These are phyloP conservation scores for Xestia rhomboidea DNA, from an alignment of 2,888 invertebrate genomes.

Conservation along the genomic window DNA sequence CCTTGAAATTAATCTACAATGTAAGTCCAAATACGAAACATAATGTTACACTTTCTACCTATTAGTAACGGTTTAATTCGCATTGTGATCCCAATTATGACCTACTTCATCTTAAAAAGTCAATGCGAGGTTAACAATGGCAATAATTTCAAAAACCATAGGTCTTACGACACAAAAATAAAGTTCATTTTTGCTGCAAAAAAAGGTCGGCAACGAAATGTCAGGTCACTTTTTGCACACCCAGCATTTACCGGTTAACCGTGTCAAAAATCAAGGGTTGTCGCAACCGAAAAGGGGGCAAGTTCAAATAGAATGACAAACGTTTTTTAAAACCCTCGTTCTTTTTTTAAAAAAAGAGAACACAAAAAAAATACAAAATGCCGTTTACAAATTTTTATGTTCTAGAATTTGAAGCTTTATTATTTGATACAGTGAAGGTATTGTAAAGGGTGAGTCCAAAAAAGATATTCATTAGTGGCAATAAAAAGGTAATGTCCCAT, in stretches of 20 bases:
- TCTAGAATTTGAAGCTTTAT: conserved; percentile 82
- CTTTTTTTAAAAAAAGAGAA: conserved; percentile 72
- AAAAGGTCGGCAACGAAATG: conserved; percentile 39
- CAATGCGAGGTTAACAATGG: conserved; percentile 56
- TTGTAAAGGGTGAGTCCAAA: conserved; percentile 74
- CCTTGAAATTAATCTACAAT: conserved; percentile 70
- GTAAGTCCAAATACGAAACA: conserved; percentile 75
- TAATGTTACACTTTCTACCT: conserved; percentile 70
- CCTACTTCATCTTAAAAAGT: conserved; percentile 76
- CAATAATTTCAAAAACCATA: background rate
- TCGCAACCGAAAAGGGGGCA: conserved; percentile 74
- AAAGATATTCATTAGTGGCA: conserved; percentile 87
- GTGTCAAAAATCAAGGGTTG: conserved; percentile 79
- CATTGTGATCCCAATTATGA: conserved; percentile 78
- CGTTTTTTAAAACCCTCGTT: conserved; percentile 81
- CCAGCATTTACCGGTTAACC: conserved; percentile 74
- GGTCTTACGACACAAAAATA: conserved; percentile 51
- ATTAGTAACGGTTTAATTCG: conserved; percentile 78
- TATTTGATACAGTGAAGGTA: conserved; percentile 83
- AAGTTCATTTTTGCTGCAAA: conserved; percentile 43
- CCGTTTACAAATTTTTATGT: conserved; percentile 89
- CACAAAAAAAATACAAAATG: conserved; percentile 75
- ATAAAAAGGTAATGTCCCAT: conserved; percentile 88
- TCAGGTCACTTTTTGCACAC: conserved; percentile 57
- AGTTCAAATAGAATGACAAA: conserved; percentile 85